Evolutionary conservation across 2,113 vertebrate genomes (phyloP).

Genomic region (Hippoglossus stenolepis): DNA sequence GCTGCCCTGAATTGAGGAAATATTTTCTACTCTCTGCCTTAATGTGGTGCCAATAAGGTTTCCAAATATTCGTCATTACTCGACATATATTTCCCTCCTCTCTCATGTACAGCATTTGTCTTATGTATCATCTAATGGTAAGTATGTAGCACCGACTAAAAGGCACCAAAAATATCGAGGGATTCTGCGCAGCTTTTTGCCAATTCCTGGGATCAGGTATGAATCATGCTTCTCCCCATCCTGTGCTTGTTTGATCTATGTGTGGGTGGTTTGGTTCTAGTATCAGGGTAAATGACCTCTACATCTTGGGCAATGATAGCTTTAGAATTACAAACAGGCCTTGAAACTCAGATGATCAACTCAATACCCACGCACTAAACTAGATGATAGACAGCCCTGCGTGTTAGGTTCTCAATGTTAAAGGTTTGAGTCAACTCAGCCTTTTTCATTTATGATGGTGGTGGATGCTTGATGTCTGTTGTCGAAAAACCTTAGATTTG

Average conservation of each 20-base stretch:
- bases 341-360: constrained; percentile 63
- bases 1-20: not conserved
- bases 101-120: not conserved
- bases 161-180: not conserved
- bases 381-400: not conserved
- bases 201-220: constrained; percentile 4
- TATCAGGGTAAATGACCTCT: constrained; percentile 67
- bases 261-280: constrained; percentile 61
- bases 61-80: not conserved
- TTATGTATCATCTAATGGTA: too few relatives aligned
- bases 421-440: not conserved
- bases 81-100: not conserved
- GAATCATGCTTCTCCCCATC: not conserved
- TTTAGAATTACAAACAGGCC: constrained; percentile 65
- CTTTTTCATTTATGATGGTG: not conserved
- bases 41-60: not conserved
- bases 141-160: not conserved
- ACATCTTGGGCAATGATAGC: constrained; percentile 65
- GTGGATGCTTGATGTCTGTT: not conserved
- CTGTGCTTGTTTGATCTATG: constrained; percentile 45
- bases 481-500: not conserved
- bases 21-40: not conserved
- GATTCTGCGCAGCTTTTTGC: not conserved
- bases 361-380: constrained; percentile 48
- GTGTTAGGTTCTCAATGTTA: not conserved